Base-by-base conservation (phyloP, 2,888 invertebrate species). In the Acanthoscelides obtectus region DNA sequence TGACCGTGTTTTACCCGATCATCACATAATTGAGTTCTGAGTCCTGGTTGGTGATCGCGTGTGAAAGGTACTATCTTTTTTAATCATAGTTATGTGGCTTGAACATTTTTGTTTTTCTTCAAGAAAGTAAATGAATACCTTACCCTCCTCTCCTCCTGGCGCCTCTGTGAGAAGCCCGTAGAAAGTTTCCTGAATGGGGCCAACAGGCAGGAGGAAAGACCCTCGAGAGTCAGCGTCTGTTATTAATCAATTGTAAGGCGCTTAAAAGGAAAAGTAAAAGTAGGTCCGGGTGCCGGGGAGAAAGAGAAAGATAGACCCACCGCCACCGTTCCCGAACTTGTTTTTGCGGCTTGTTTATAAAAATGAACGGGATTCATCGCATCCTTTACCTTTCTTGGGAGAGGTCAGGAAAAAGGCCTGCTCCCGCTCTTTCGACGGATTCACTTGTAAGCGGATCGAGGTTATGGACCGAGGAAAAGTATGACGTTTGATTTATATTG, bases 381-480 rank as follows among this genome's bases (percentile, higher is more conserved):
- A 76, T 77, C 78, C 77, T 78, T 77, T 78, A 78, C 77, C 78
- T 78, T 77, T 77, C 74, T 78, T 78, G 77, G 76, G 78, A 75
- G 74, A 78, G 77, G 78, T 78, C 78, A 75, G 78, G 78, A 75
- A 70, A 69, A 70, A 73, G 73, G 72, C 70, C 76, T n/a, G n/a
- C n/a, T n/a, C 45, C 45, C 12, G 45, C 45, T 45, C 45, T 45
- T 17, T 45, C 1, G 12, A 12, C 17, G 45, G 45, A 45, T 45
- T 45, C 45, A 45, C 12, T 45, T 45, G 45, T 17, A 45, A 45
- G 17, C 3, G 17, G 12, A 45, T 45, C 17, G 45, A 17, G 45
- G 45, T 45, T 45, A 45, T 45, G 17, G 45, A 17, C 45, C 45
- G 45, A 17, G 45, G 17, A n/a, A n/a, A n/a, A 45, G 17, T 45